Evolutionary conservation across 1,140 invertebrate genomes (phyloP).

Genomic region (Zophobas morio): DNA sequence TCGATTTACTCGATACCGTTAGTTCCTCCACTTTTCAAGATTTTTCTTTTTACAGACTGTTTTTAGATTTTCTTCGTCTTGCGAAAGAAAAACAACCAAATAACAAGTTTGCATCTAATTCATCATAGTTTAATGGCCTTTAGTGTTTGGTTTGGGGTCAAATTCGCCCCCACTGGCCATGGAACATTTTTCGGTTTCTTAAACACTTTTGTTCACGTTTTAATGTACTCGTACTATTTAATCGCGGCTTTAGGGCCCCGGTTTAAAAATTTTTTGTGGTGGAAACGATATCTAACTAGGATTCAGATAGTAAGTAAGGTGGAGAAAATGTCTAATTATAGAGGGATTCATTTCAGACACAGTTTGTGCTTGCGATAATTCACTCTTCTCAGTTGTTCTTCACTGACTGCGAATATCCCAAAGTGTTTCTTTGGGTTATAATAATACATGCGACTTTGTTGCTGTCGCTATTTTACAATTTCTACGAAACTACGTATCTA

Average conservation of each 20-base stretch:
- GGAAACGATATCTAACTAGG: constrained; percentile 93
- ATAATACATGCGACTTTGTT: no score
- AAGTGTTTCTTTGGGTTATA: no score
- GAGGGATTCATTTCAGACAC: no score
- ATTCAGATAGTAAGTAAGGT: constrained; percentile 78
- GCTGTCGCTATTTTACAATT: no score
- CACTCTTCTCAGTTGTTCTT: no score
- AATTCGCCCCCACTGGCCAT: constrained; percentile 85
- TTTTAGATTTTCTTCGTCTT: constrained; percentile 86
- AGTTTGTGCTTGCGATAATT: no score
- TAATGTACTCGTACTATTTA: constrained; percentile 95
- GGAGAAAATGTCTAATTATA: no score
- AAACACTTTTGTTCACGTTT: constrained; percentile 90
- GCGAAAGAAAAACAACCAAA: constrained; percentile 88
- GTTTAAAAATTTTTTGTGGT: constrained; percentile 92
- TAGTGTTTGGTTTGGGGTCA: constrained; percentile 93
- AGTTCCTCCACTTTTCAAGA: constrained; percentile 66
- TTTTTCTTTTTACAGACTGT: neutral
- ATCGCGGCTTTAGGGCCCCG: constrained; percentile 87
- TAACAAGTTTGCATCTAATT: constrained; percentile 90
- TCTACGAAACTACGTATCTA: no score
- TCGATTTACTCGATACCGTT: constrained; percentile 97
- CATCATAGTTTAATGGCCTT: constrained; percentile 94
- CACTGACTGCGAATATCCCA: no score
- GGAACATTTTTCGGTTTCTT: constrained; percentile 81